Conservation (phyloP, 23 tunicate species). For the Oikopleura albicans region DNA sequence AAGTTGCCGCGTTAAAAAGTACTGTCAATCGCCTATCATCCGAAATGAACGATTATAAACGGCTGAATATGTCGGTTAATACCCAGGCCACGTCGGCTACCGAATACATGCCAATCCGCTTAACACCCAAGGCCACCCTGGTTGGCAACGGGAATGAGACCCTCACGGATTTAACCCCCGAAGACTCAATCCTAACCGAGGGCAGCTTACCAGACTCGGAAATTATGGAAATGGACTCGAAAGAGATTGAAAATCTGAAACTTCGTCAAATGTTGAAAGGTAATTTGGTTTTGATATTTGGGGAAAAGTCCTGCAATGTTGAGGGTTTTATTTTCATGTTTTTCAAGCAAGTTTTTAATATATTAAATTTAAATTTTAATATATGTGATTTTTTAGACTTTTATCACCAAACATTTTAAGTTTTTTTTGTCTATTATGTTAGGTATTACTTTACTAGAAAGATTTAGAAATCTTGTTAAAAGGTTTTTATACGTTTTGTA, state of each 20-base stretch:
- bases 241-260: background rate
- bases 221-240: constrained; percentile 1
- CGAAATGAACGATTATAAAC: background rate
- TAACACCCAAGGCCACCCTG: background rate
- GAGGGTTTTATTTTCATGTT: too few relatives aligned
- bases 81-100: background rate
- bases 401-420: too few relatives aligned
- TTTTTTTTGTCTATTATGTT: too few relatives aligned
- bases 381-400: too few relatives aligned
- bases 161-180: background rate
- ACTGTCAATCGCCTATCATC: background rate
- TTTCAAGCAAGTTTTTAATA: too few relatives aligned
- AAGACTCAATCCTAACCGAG: background rate
- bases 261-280: background rate
- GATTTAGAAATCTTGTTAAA: too few relatives aligned
- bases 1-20: background rate
- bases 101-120: background rate
- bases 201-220: constrained; percentile 10
- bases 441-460: too few relatives aligned
- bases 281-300: too few relatives aligned
- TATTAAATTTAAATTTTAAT: too few relatives aligned
- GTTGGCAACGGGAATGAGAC: background rate
- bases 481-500: too few relatives aligned
- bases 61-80: background rate
- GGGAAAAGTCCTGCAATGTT: too few relatives aligned